Evolutionary conservation across 2,113 vertebrate species (phyloP), one percentile per base, ranked within the genome.

Genomic region (Pseudorectes ferrugineus): DNA sequence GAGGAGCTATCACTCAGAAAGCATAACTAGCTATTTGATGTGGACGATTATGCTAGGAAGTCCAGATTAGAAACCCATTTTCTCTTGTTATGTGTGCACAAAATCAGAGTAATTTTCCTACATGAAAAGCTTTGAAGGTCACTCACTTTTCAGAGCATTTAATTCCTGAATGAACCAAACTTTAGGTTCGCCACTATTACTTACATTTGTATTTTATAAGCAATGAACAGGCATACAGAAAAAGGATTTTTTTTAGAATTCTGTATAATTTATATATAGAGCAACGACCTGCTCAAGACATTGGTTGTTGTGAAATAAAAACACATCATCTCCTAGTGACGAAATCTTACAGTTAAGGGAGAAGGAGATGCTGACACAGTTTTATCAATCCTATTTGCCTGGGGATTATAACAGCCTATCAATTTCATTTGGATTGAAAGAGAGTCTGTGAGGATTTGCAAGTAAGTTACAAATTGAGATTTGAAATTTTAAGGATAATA

Each of bases 241-340:
- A 67, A 85, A 52, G 8, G 72, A 75, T 70, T 7, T 29, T 62
- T 88, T 51, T 70, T 61, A 70, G 16, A 70, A 42, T 70, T 67
- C 16, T 61, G 40, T 96, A n/a, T 96, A 88, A 94, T 93, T 94
- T 96, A 73, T 86, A 58, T 75, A 83, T 92, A 35, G 95, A 92
- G 38, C 14, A 92, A 65, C 33, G 90, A 57, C 28, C 74, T 92
- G 38, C 26, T 92, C 40, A 96, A 95, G 81, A 21, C 20, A 12
- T 45, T 77, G 33, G 9, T 79, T 95, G 78, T 21, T 40, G 66
- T 72, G 36, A 88, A 95, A 92, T 89, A 86, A 95, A 93, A 93
- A 13, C 5, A 1, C 2, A 21, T 31, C 49, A 6, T 59, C 35
- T 95, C 46, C 66, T 54, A 74, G 40, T 46, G 31, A 95, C 78